Evolutionary conservation across 2,888 invertebrate genomes (phyloP).

Genomic region (Balanococcus diminutus): DNA sequence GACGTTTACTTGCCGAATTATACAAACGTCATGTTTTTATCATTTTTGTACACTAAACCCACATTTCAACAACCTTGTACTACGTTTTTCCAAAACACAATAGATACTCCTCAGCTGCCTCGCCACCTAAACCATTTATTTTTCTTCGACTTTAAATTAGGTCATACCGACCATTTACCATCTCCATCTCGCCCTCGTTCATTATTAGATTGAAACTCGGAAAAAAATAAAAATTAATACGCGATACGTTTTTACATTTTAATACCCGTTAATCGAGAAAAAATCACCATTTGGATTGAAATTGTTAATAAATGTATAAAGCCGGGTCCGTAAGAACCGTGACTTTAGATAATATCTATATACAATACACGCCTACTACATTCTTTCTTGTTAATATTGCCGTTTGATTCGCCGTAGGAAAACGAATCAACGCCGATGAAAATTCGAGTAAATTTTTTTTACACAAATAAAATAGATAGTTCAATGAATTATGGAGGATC

Average conservation of each 20-base stretch:
- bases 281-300: constrained; percentile 33
- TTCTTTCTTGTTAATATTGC: constrained; percentile 26
- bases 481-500: too few species aligned
- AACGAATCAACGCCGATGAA: neutral
- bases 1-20: neutral
- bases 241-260: constrained; percentile 25
- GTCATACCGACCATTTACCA: neutral
- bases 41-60: neutral
- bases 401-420: constrained; percentile 7
- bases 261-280: constrained; percentile 30
- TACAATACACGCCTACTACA: constrained; percentile 38
- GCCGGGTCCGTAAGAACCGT: neutral
- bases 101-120: neutral
- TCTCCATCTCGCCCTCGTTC: neutral
- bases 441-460: constrained; percentile 10
- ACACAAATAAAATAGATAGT: neutral
- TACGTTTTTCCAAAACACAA: neutral
- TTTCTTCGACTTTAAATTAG: neutral
- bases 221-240: neutral
- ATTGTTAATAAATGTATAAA: constrained; percentile 7
- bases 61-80: neutral
- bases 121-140: neutral
- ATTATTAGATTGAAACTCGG: neutral
- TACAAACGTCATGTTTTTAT: neutral
- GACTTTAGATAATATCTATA: neutral